Conservation (phyloP, 1,140 invertebrate species). For the Penaeus japonicus region DNA sequence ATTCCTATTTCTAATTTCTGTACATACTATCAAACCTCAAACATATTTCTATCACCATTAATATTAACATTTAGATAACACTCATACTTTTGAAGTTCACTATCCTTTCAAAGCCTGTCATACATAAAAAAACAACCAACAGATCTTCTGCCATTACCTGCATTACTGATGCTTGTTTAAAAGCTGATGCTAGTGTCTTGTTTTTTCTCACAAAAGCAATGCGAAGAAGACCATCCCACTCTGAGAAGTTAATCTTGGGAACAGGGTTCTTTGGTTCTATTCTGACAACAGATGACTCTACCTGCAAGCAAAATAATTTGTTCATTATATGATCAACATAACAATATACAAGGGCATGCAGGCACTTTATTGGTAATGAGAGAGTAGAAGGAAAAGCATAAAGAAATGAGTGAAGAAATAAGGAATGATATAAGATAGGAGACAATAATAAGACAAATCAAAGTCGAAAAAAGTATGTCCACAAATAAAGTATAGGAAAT, state of each 20-base stretch:
- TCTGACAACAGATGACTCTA: slow-evolving; percentile 96
- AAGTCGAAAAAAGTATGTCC: background rate
- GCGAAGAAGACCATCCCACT: slow-evolving; percentile 97
- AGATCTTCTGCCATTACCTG: slow-evolving; percentile 66
- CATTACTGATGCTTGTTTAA: slow-evolving; percentile 84
- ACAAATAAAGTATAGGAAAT: background rate
- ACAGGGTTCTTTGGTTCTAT: slow-evolving; percentile 97
- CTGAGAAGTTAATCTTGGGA: slow-evolving; percentile 93
- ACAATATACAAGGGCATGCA: background rate
- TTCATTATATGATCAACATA: background rate
- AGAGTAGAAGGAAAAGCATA: no score
- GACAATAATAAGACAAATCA: background rate
- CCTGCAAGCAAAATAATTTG: slow-evolving; percentile 66
- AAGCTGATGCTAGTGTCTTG: slow-evolving; percentile 86
- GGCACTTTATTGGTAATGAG: background rate
- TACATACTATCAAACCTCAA: no score
- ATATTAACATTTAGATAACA: no score
- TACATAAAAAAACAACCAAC: background rate
- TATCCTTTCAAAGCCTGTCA: background rate
- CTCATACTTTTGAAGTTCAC: no score
- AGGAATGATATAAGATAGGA: background rate
- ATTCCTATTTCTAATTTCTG: no score
- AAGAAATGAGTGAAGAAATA: background rate
- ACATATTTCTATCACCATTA: no score
- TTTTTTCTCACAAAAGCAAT: slow-evolving; percentile 96